Evolutionary conservation across 2,797 vertebrate species (phyloP), one percentile per base, ranked within the genome.

Genomic region (Sylvilagus floridanus): DNA sequence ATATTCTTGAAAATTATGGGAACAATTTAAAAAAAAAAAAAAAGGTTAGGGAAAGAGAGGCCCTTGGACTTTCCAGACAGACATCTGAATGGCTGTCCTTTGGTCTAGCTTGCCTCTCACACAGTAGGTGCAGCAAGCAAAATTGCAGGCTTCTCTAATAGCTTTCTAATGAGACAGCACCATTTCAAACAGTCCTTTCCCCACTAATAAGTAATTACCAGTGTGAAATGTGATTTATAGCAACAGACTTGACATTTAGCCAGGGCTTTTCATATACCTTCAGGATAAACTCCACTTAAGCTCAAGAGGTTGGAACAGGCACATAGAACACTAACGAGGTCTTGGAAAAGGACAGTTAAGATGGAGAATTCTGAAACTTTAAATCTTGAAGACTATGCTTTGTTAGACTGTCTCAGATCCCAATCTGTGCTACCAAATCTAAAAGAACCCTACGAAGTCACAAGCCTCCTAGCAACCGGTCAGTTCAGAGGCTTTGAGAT

Each of bases 391-490:
- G 90, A 95, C 93, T 50, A 62, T 92, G 95, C 71, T 54, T 96
- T 97, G 90, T 97, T n/a, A 90, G 95, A 91, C 73, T 96, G 92
- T 98, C 97, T 97, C 98, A 97, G 95, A 95, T 98, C 96, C 90
- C 88, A 83, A 83, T 95, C 52, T 30, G 1, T 97, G 95, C 97
- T 95, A 88, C 97, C 98, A 98, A 97, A 84, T 95, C 52, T 26
- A 66, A 97, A 98, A 96, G 97, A 97, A 97, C 97, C 97, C 96
- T 91, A 94, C 94, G 97, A 97, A 97, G 97, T 96, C 98, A 96
- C 66, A 97, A 91, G 97, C 98, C 96, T 98, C 97, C 98, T 98
- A 98, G 98, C 98, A 98, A 98, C 98, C 93, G 73, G 94, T 62
- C 57, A 91, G 98, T 98, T 98, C 98, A 98, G 95, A 98, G 98